phyloP scores from a whole-genome alignment of 1,140 invertebrate species.

The Drosophila ironensis region DNA sequence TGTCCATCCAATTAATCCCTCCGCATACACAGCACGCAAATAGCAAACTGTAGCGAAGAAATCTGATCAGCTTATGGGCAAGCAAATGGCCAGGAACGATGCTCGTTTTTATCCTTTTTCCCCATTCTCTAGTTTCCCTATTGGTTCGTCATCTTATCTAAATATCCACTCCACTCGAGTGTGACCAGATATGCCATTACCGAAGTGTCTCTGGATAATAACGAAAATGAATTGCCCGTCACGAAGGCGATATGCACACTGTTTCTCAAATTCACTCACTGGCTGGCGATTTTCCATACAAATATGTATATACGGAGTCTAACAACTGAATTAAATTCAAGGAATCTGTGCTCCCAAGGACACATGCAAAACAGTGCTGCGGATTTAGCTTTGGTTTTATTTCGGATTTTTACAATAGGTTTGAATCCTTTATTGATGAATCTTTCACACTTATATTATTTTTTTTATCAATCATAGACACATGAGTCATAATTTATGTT shows the following conservation, averaged over 20 bases:
- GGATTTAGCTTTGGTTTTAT: too few relatives aligned
- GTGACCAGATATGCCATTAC: constrained; percentile 37
- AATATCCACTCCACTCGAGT: constrained; percentile 14
- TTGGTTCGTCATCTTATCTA: neutral
- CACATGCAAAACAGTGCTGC: too few relatives aligned
- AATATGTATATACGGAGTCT: too few relatives aligned
- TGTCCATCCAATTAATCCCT: constrained; percentile 20
- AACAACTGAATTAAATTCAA: constrained; percentile 29
- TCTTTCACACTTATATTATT: too few relatives aligned
- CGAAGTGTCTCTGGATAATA: constrained; percentile 36
- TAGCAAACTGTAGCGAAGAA: neutral
- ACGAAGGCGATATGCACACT: constrained; percentile 1
- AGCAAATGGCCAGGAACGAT: constrained; percentile 7
- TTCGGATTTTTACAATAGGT: too few relatives aligned
- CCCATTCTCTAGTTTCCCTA: neutral
- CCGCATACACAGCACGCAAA: neutral
- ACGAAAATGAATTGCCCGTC: constrained; percentile 52
- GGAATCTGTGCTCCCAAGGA: too few relatives aligned
- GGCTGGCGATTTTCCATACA: neutral
- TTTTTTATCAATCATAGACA: too few relatives aligned
- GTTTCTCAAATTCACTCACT: constrained; percentile 2
- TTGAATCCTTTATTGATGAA: too few relatives aligned
- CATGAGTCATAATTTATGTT: too few relatives aligned
- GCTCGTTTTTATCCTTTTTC: too few relatives aligned
- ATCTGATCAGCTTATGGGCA: constrained; percentile 64